Percentiles rank a stretch among this genome's conserved stretches.
Evolutionary conservation across 2,888 invertebrate species (phyloP).

Genomic region (Harpalus rufipes): DNA sequence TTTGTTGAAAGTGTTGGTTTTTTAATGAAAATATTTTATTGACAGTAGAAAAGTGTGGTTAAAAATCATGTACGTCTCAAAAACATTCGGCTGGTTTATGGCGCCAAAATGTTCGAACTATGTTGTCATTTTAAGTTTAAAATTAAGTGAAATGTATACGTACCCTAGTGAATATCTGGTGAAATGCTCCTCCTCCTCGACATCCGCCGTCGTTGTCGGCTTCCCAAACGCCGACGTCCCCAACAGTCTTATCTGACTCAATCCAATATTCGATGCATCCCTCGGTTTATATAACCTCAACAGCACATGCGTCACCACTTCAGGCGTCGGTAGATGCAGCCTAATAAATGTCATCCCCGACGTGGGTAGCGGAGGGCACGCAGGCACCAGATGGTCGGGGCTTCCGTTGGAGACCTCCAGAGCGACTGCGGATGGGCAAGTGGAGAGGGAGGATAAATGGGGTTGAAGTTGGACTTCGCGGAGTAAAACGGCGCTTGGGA

Average conservation of each 20-base stretch:
- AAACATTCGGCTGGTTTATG: too few species aligned
- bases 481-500: slow-evolving; percentile 93
- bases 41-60: too few species aligned
- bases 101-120: too few species aligned
- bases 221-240: slow-evolving; percentile 90
- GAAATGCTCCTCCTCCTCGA: slow-evolving; percentile 79
- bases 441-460: slow-evolving; percentile 89
- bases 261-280: slow-evolving; percentile 93
- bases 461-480: slow-evolving; percentile 93
- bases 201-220: slow-evolving; percentile 74
- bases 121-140: too few species aligned
- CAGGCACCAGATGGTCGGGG: slow-evolving; percentile 87
- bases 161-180: slow-evolving; percentile 82
- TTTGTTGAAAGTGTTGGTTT: too few species aligned
- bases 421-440: slow-evolving; percentile 93
- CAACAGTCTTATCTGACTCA: slow-evolving; percentile 91
- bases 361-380: slow-evolving; percentile 91
- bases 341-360: slow-evolving; percentile 93
- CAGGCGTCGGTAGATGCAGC: slow-evolving; percentile 88
- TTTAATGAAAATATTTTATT: too few species aligned
- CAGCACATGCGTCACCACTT: slow-evolving; percentile 91
- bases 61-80: too few species aligned
- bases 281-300: slow-evolving; percentile 88
- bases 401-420: slow-evolving; percentile 90
- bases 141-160: too few species aligned